phyloP scores from a whole-genome alignment of 2,888 invertebrate genomes.

The Boloria selene region DNA sequence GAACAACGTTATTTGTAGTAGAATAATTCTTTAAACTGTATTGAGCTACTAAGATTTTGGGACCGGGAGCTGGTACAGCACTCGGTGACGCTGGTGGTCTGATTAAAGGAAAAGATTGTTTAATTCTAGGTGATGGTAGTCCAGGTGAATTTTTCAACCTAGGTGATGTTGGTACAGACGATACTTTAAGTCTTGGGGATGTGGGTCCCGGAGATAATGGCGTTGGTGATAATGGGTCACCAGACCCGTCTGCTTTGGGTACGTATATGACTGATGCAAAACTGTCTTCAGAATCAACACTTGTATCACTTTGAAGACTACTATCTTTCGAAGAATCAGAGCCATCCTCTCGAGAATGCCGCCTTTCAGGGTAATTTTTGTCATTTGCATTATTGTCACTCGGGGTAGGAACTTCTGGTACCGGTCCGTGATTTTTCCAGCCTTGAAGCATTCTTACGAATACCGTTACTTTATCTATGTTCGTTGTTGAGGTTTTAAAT shows the following conservation, averaged over 20 bases:
- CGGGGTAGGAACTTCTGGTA: constrained; percentile 71
- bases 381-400: constrained; percentile 74
- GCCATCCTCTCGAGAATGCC: constrained; percentile 92
- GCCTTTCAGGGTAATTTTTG: constrained; percentile 83
- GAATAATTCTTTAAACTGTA: constrained; percentile 80
- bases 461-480: constrained; percentile 92
- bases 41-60: constrained; percentile 82
- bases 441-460: constrained; percentile 93
- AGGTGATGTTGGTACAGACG: constrained; percentile 90
- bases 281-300: constrained; percentile 96
- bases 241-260: constrained; percentile 88
- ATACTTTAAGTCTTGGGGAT: constrained; percentile 84
- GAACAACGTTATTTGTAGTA: constrained; percentile 56
- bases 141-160: constrained; percentile 87
- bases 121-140: constrained; percentile 85
- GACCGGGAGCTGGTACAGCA: constrained; percentile 74
- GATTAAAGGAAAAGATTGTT: constrained; percentile 84
- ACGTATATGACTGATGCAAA: constrained; percentile 96
- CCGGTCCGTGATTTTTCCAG: constrained; percentile 85
- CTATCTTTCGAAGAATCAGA: constrained; percentile 94
- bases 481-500: constrained; percentile 91
- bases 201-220: constrained; percentile 84
- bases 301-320: constrained; percentile 95
- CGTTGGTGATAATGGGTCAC: constrained; percentile 83
- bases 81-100: constrained; percentile 84